These are phyloP conservation scores for Zootermopsis nevadensis DNA, from an alignment of 2,888 invertebrate genomes.

Conservation along the genomic window DNA sequence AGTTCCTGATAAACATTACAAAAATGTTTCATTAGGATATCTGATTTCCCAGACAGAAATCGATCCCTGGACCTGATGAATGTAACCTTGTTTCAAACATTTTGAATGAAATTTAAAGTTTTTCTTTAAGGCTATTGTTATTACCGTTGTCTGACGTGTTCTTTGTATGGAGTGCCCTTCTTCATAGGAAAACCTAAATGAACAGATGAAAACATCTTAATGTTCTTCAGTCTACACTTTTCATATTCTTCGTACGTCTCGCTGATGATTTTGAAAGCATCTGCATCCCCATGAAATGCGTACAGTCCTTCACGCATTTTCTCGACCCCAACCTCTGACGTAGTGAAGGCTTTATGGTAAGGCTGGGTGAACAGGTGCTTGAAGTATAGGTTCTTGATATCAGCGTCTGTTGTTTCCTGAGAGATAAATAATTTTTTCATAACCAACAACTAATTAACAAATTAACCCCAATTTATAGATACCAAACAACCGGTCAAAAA, in stretches of 20 bases:
- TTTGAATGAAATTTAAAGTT: too few species aligned
- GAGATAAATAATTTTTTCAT: background rate
- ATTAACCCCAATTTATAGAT: too few species aligned
- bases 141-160: conserved; percentile 6
- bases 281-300: conserved; percentile 29
- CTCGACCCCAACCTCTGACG: conserved; percentile 1
- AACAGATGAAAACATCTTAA: background rate
- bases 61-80: too few species aligned
- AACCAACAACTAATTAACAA: too few species aligned
- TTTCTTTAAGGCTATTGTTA: too few species aligned
- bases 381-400: background rate
- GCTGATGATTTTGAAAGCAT: conserved; percentile 27
- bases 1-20: too few species aligned
- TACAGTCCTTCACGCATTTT: background rate
- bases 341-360: background rate
- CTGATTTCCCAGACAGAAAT: too few species aligned
- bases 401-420: conserved; percentile 25
- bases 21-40: too few species aligned
- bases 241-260: conserved; percentile 35
- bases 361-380: background rate
- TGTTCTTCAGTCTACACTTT: conserved; percentile 33
- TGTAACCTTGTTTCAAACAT: too few species aligned
- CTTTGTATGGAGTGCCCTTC: background rate
- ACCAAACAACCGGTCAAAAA: too few species aligned
- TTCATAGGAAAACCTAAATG: background rate